Base-by-base conservation (phyloP, 2,888 invertebrate genomes). In the Exocentrus adspersus region DNA sequence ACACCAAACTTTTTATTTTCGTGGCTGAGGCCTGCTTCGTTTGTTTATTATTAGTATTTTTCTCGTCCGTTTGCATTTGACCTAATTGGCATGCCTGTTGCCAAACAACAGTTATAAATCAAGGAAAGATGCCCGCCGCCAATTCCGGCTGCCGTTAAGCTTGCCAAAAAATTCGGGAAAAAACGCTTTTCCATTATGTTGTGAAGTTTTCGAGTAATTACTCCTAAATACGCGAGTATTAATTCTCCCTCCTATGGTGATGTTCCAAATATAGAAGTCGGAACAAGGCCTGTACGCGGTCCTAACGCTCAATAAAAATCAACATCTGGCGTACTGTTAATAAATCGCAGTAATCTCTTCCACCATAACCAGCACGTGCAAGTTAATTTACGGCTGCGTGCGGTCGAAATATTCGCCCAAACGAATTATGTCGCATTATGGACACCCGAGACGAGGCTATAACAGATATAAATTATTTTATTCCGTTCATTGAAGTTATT, bases 31-130 rank as follows among this genome's bases (percentile, higher is more conserved):
- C 14, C 14, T 28, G 28, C 28, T 28, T 48, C 48, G 28, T 28
- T 48, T 48, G 48, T 48, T 48, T 48, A 48, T 28, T 48, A 48
- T 48, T 48, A 48, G 48, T 48, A 48, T 48, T 48, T 48, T 48
- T 46, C 16, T 28, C 48, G 48, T 28, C 14, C 48, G 16, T 48
- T 48, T 48, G 28, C 48, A 48, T 48, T 28, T 48, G 48, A 48
- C 48, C 48, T 17, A 48, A 48, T 48, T 48, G 48, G 48, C 48
- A 12, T 28, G 48, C 1, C 14, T 14, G 5, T 37, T 28, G 28
- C 48, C 28, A 48, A 48, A 48, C 20, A 48, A 14, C 16, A 2
- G 48, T 28, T 16, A 48, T 48, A 48, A 48, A 48, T 48, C 48
- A 48, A n/a, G n/a, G 9, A 24, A n/a, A 48, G 16, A 28, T 28